Conservation (phyloP, 1,140 invertebrate species). For the Charaxes varanes region DNA sequence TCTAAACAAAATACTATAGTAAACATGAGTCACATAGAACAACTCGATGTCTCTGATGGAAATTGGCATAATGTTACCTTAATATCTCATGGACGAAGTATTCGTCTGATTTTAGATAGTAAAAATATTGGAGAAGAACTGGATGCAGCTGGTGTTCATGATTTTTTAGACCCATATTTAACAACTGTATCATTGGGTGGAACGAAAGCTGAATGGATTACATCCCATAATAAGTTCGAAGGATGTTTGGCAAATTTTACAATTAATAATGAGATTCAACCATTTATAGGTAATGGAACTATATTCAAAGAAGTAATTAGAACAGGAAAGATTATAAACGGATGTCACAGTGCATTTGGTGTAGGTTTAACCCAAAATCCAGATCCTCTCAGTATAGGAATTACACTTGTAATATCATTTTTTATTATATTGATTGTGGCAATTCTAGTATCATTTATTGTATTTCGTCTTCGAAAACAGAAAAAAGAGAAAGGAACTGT, state of each 20-base stretch:
- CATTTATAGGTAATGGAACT: slow-evolving; percentile 89
- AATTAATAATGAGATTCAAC: slow-evolving; percentile 91
- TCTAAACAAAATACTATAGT: slow-evolving; percentile 85
- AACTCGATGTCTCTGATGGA: slow-evolving; percentile 81
- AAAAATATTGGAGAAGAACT: slow-evolving; percentile 86
- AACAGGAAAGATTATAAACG: slow-evolving; percentile 80
- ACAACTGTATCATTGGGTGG: slow-evolving; percentile 87
- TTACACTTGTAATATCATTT: slow-evolving; percentile 95
- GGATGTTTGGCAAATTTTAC: slow-evolving; percentile 93
- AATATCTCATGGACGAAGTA: slow-evolving; percentile 78
- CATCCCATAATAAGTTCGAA: slow-evolving; percentile 80
- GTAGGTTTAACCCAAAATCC: slow-evolving; percentile 84
- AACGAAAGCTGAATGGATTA: slow-evolving; percentile 75
- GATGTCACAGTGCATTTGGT: slow-evolving; percentile 82
- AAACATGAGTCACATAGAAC: slow-evolving; percentile 83
- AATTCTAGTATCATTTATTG: slow-evolving; percentile 91
- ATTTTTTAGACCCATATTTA: slow-evolving; percentile 93
- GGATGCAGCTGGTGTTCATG: slow-evolving; percentile 88
- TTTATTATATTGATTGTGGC: slow-evolving; percentile 92
- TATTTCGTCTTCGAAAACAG: slow-evolving; percentile 89
- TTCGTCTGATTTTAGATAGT: slow-evolving; percentile 83
- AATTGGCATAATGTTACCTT: slow-evolving; percentile 90
- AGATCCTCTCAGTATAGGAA: slow-evolving; percentile 91
- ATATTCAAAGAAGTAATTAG: slow-evolving; percentile 82
- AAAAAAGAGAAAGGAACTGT: slow-evolving; percentile 85